phyloP scores from a whole-genome alignment of 2,797 vertebrate species.

The Meriones psammophilus region DNA sequence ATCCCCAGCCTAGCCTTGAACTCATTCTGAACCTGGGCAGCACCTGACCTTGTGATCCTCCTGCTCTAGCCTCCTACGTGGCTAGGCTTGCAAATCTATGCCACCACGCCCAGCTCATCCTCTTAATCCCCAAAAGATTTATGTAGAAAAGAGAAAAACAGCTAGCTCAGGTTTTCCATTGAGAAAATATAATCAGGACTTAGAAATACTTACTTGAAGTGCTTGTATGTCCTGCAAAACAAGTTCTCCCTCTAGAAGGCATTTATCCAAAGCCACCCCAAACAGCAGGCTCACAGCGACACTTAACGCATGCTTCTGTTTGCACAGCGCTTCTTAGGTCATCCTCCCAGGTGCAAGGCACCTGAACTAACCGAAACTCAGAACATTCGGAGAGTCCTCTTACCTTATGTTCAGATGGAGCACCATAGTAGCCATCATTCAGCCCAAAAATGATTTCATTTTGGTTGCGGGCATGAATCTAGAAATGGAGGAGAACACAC shows the following conservation, averaged over 20 bases:
- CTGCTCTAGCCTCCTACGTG: neutral
- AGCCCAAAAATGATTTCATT: slow-evolving; percentile 99
- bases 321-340: neutral
- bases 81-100: neutral
- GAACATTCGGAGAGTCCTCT: slow-evolving; percentile 44
- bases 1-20: neutral
- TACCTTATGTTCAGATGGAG: slow-evolving; percentile 98
- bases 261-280: neutral
- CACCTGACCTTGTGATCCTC: neutral
- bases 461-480: slow-evolving; percentile 98
- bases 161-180: slow-evolving; percentile 42
- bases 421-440: slow-evolving; percentile 99
- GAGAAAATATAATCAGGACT: slow-evolving; percentile 67
- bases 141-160: slow-evolving; percentile 3
- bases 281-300: slow-evolving; percentile 14
- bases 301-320: neutral
- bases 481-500: slow-evolving; percentile 49
- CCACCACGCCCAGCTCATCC: neutral
- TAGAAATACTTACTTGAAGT: slow-evolving; percentile 19
- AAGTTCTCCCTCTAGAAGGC: neutral
- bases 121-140: slow-evolving; percentile 33
- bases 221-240: neutral
- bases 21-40: neutral
- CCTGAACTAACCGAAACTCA: slow-evolving; percentile 11
- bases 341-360: neutral